Percentiles rank a stretch among this genome's conserved stretches.
These are phyloP conservation scores for Caenorhabditis afra DNA, from an alignment of 2,888 invertebrate genomes.

Conservation along the genomic window DNA sequence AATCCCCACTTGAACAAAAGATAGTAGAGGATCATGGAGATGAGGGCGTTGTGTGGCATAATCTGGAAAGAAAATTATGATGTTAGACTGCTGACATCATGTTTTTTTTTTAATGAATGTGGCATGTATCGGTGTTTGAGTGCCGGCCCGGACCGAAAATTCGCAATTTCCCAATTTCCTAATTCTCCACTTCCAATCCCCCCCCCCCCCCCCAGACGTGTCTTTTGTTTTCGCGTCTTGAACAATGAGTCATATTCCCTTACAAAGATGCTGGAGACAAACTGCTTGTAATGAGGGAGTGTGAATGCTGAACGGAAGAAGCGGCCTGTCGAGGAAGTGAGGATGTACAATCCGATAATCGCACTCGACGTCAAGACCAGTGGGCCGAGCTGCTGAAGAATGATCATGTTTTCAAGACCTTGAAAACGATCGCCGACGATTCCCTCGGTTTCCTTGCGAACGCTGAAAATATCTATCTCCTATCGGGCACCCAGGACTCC, in stretches of 20 bases:
- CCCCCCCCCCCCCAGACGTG: no score
- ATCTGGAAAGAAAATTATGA: constrained; percentile 19
- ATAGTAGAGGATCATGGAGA: constrained; percentile 24
- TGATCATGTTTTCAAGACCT: background rate
- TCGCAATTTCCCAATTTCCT: no score
- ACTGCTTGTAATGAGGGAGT: constrained; percentile 41
- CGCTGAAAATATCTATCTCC: constrained; percentile 34
- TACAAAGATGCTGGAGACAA: constrained; percentile 40
- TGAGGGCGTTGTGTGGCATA: constrained; percentile 30
- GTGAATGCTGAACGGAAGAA: background rate
- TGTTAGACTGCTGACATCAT: no score
- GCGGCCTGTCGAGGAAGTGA: constrained; percentile 12
- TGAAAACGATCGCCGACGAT: constrained; percentile 14
- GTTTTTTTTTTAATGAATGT: no score
- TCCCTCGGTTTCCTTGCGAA: constrained; percentile 2
- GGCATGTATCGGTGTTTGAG: no score
- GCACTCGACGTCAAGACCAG: constrained; percentile 20
- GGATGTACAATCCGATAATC: constrained; percentile 20
- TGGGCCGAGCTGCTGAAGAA: constrained; percentile 11
- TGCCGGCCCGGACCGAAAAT: no score
- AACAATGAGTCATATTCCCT: constrained; percentile 6
- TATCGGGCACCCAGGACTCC: no score
- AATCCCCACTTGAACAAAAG: constrained; percentile 10
- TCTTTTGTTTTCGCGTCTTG: no score
- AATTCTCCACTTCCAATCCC: no score